phyloP scores from a whole-genome alignment of 2,113 vertebrate species.

The Theristicus caerulescens region DNA sequence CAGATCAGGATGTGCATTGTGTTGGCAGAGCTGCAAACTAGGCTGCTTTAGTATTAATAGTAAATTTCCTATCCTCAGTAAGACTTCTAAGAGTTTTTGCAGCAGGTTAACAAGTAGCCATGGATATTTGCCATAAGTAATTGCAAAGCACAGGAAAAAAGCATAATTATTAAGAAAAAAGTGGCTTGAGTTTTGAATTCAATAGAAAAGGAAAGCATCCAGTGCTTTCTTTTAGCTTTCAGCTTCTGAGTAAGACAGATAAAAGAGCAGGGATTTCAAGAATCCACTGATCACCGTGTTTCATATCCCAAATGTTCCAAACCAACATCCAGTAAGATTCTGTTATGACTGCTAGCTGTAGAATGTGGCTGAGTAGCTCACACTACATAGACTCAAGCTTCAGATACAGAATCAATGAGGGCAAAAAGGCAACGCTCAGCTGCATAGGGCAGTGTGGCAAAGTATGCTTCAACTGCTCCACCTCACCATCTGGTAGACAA shows the following conservation, averaged over 20 bases:
- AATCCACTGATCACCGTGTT: neutral
- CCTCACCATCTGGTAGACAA: neutral
- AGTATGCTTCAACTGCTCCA: neutral
- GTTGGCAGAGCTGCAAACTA: neutral
- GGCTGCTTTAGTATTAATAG: constrained; percentile 49
- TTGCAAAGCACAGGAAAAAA: neutral
- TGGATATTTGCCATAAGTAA: neutral
- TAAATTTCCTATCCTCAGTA: constrained; percentile 3
- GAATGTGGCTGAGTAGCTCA: neutral
- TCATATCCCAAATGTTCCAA: neutral
- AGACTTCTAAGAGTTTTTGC: neutral
- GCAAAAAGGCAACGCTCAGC: neutral
- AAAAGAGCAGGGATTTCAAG: neutral
- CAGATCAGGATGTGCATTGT: constrained; percentile 24
- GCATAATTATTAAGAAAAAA: neutral
- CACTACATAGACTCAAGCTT: neutral
- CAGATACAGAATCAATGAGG: neutral
- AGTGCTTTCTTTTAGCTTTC: neutral
- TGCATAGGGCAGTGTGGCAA: neutral
- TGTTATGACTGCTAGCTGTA: neutral
- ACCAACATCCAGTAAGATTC: neutral
- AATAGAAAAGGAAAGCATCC: neutral
- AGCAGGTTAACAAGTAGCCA: neutral
- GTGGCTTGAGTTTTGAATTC: neutral
- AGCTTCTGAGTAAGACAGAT: neutral